Evolutionary conservation across 2,113 vertebrate species (phyloP).

Genomic region (Acrocephalus arundinaceus): DNA sequence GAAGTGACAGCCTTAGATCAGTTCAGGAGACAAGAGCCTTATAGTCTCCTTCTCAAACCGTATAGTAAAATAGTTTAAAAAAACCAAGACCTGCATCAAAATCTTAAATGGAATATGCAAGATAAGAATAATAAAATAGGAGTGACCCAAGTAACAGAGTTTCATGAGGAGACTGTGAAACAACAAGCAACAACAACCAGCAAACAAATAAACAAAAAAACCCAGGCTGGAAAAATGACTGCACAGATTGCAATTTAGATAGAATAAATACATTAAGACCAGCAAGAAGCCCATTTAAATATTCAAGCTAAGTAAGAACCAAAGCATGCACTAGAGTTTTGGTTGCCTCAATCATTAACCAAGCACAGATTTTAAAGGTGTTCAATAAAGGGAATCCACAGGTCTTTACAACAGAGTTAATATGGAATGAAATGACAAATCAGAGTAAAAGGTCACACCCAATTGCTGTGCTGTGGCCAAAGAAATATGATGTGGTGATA

Average conservation of each 20-base stretch:
- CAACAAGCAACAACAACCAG: background rate
- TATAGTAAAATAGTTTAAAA: background rate
- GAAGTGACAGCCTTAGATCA: background rate
- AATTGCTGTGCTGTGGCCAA: background rate
- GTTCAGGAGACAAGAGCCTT: background rate
- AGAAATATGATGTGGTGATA: background rate
- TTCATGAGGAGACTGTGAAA: background rate
- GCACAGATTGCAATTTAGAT: conserved; percentile 22
- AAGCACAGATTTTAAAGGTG: conserved; percentile 8
- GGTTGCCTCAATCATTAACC: conserved; percentile 1
- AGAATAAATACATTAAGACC: background rate
- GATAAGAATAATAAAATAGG: background rate
- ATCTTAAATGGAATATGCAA: background rate
- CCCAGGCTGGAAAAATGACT: background rate
- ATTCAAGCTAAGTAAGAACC: background rate
- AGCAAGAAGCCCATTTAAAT: conserved; percentile 34
- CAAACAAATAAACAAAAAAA: background rate
- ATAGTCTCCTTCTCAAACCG: background rate
- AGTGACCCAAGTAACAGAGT: background rate
- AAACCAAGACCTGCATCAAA: background rate
- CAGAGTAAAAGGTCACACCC: background rate
- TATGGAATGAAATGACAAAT: conserved; percentile 20
- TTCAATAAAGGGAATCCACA: conserved; percentile 14
- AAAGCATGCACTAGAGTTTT: background rate
- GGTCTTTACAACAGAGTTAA: conserved; percentile 1